These are phyloP conservation scores for Campylomormyrus tamandua DNA, from an alignment of 2,113 vertebrate genomes.

Conservation along the genomic window DNA sequence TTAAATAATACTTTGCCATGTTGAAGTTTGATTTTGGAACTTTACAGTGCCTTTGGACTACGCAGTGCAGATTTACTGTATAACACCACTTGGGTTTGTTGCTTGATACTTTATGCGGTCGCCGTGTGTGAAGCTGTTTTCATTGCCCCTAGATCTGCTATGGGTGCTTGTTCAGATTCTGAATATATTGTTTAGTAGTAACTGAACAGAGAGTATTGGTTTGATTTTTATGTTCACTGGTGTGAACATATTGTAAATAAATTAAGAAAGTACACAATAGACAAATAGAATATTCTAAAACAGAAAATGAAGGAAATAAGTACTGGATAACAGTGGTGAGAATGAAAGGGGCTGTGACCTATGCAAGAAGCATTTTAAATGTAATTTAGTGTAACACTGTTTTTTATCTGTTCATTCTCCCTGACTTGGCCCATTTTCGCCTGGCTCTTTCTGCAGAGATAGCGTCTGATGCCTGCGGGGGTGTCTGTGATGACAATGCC, in stretches of 20 bases:
- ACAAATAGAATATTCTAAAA: neutral
- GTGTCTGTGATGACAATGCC: conserved; percentile 70
- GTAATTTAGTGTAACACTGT: neutral
- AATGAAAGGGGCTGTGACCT: neutral
- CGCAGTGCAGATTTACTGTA: neutral
- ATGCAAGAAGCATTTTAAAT: neutral
- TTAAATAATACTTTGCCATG: neutral
- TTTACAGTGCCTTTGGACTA: neutral
- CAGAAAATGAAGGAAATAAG: neutral
- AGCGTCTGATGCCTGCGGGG: conserved; percentile 66
- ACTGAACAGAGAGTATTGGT: neutral
- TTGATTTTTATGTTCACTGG: neutral
- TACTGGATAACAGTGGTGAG: neutral
- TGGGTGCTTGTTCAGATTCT: neutral
- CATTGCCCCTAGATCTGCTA: neutral
- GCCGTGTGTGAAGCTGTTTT: neutral
- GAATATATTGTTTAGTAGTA: neutral
- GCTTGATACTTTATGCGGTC: neutral
- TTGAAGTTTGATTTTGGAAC: neutral
- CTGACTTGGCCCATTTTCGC: neutral
- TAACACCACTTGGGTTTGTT: neutral
- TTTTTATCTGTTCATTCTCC: neutral
- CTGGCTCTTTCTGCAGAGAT: conserved; percentile 58
- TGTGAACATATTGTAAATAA: neutral
- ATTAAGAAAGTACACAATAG: neutral